Conservation (phyloP, 2,113 vertebrate genomes). For the Haemorhous mexicanus region DNA sequence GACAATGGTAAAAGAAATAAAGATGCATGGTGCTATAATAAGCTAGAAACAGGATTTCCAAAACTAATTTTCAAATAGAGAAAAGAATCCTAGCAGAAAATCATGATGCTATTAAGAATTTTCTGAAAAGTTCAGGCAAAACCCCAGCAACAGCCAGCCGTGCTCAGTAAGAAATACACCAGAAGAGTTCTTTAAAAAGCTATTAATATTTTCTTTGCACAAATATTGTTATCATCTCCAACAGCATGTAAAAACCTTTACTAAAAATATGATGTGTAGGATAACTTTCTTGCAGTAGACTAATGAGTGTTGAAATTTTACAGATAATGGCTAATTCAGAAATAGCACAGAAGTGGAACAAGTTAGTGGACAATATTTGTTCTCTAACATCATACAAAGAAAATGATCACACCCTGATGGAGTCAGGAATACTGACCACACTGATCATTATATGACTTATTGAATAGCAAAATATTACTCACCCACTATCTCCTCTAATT, state of each 20-base stretch:
- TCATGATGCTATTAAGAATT: neutral
- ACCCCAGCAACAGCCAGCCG: neutral
- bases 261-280: neutral
- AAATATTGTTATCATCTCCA: neutral
- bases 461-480: neutral
- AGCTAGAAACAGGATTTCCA: neutral
- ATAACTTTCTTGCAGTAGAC: neutral
- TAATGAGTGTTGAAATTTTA: neutral
- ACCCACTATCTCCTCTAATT: neutral
- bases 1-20: neutral
- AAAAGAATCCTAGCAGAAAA: neutral
- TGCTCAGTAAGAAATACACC: neutral
- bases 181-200: neutral
- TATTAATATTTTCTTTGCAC: neutral
- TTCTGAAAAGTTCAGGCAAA: neutral
- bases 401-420: neutral
- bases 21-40: neutral
- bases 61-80: neutral
- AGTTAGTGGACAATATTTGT: neutral
- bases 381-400: neutral
- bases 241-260: neutral
- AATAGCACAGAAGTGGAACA: neutral
- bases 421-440: neutral
- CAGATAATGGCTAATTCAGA: neutral
- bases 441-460: neutral